Evolutionary conservation across 2,888 invertebrate genomes (phyloP), one percentile per base, ranked within the genome.

Genomic region (Hyles lineata): DNA sequence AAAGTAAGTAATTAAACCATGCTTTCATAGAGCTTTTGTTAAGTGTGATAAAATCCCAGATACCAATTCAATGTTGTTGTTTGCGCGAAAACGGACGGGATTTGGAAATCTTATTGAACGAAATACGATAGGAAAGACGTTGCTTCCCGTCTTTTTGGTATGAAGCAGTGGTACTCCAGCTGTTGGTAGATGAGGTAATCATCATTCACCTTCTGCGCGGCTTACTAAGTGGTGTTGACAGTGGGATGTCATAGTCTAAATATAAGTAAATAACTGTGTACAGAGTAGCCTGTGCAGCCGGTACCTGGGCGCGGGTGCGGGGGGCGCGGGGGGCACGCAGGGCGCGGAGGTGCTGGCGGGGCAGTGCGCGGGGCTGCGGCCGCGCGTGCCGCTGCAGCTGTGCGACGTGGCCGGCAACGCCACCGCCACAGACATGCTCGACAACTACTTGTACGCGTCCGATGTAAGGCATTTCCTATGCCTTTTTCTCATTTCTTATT

Each of bases 361-460:
- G 17, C 92, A 92, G 85, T 93, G 93, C 79, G 78, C 88, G 35
- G 90, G 89, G 32, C 85, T 92, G 74, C 91, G 91, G 25, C 90
- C 91, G 15, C 85, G 90, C 81, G 96, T 97, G 70, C 96, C 96
- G 35, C 88, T 98, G 72, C 96, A 97, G 87, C 95, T 98, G 50
- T 98, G 98, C 95, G 98, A 98, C 89, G 96, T 98, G 72, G 97
- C 98, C 63, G 98, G 98, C 25, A 96, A 96, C 77, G 96, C 97
- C 58, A 91, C 97, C 17, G 95, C 95, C 69, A 97, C 97, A 11
- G 94, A 95, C 75, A 98, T 98, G 98, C 92, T 98, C 62, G 96
- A 96, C 79, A 97, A 97, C 89, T 97, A 97, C 83, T 88, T 97
- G 70, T 97, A 96, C 82, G 96, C 95, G 70, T 95, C 96, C 70